Evolutionary conservation across 2,113 vertebrate genomes (phyloP).

Genomic region (Brachypodius melanocephalos): DNA sequence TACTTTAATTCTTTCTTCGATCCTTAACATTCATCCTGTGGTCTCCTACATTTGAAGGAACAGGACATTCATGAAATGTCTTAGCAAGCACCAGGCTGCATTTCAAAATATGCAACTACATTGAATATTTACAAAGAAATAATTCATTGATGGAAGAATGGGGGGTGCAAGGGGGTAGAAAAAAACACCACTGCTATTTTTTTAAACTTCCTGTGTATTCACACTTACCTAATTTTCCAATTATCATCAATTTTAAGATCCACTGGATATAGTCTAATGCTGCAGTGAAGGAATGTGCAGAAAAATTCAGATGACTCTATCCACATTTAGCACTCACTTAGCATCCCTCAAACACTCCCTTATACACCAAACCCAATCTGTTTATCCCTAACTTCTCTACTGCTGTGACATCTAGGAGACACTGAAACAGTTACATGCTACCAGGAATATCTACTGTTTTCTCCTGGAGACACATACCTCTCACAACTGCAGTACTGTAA

Average conservation of each 20-base stretch:
- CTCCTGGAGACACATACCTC: not conserved
- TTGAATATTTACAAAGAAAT: not conserved
- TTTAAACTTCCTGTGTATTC: not conserved
- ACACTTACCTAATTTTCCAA: not conserved
- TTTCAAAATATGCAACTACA: not conserved
- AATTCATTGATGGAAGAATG: not conserved
- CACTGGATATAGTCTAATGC: not conserved
- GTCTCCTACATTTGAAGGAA: not conserved
- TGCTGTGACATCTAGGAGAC: not conserved
- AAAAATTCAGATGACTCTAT: not conserved
- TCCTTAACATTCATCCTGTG: not conserved
- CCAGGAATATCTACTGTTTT: not conserved
- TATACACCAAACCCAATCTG: not conserved
- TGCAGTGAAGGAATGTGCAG: not conserved
- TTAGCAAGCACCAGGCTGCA: not conserved
- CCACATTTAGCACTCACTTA: not conserved
- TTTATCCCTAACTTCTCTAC: not conserved
- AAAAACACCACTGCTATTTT: not conserved
- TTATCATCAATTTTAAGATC: not conserved
- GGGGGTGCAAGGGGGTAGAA: rapidly evolving
- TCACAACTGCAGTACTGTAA: not conserved
- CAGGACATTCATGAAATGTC: not conserved
- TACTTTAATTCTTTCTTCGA: not conserved
- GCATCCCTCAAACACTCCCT: not conserved
- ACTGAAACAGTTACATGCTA: not conserved